Evolutionary conservation across 2,888 invertebrate genomes (phyloP).

Genomic region (Ennomos erosarius): DNA sequence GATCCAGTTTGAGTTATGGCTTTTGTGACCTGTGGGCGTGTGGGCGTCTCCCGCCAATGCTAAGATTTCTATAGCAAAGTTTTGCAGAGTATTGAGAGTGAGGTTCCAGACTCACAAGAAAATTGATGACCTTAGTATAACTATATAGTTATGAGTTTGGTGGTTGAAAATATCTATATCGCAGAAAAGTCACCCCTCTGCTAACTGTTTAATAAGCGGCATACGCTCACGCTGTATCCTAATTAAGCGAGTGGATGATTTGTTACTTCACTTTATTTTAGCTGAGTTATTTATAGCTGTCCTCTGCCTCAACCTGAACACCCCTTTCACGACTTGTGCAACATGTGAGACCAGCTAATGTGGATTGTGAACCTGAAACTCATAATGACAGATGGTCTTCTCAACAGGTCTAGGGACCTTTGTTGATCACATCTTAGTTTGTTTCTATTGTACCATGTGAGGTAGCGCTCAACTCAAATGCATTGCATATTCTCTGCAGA

Average conservation of each 20-base stretch:
- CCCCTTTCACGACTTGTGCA: constrained; percentile 21
- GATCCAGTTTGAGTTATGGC: constrained; percentile 15
- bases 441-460: neutral
- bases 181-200: constrained; percentile 2
- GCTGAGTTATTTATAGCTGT: constrained; percentile 56
- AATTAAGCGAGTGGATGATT: constrained; percentile 55
- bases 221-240: constrained; percentile 48
- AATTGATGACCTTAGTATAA: too few species aligned
- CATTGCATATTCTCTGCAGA: too few species aligned
- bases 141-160: neutral
- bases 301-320: constrained; percentile 40
- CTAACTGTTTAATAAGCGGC: constrained; percentile 39
- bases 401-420: neutral
- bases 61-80: neutral
- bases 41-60: neutral
- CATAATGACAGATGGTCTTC: constrained; percentile 2
- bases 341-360: constrained; percentile 7
- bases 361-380: constrained; percentile 8
- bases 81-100: neutral
- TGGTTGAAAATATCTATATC: constrained; percentile 2
- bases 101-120: neutral
- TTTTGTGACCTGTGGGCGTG: constrained; percentile 9
- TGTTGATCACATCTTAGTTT: neutral
- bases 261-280: constrained; percentile 51
- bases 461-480: neutral